Base-by-base conservation (phyloP, 1,140 invertebrate genomes). In the Hycleus phaleratus region DNA sequence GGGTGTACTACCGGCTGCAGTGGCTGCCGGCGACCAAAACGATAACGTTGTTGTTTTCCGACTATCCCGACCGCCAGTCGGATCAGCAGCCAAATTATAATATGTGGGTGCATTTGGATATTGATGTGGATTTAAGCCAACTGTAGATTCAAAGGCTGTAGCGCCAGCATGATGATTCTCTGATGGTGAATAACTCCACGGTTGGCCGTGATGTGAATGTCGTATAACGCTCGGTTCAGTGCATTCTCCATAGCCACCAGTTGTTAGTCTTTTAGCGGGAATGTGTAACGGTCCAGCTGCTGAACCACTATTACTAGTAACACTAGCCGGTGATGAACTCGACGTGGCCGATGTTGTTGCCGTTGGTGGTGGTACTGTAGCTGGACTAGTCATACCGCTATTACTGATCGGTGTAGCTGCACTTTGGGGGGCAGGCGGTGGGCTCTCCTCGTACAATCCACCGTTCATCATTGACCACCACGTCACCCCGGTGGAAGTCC, bases 381-480 rank as follows among this genome's bases (percentile, higher is more conserved):
- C 75, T 11, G 79, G 77, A 58, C 77, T 78, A 61, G 58, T 76
- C 74, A 66, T 79, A 66, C 60, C 76, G 74, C 49, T 76, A 71
- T 43, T 76, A 70, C 56, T 78, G 68, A 66, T 80, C 64, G 64
- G 77, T 67, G 68, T 71, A 24, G 78, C 75, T 53, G 76, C 76
- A 49, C 76, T 79, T 62, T 81, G 81, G 55, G 76, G 78, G 65
- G 79, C 75, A 46, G 81, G 80, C 67, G 84, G 83, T 70, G 83
- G 84, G 75, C 82, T 82, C 75, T 88, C 85, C 74, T 87, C 85
- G 80, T 88, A 87, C 48, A 82, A 73, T 69, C 79, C 77, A 56
- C 83, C 85, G 83, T 88, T 88, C 86, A 88, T 88, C 86, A 88
- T 88, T 70, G 77, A 79, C 82, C 86, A 87, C 85, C 85, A 86